These are phyloP conservation scores for Porites evermanni DNA, from an alignment of 92 coral and sea anemone species.

Conservation along the genomic window DNA sequence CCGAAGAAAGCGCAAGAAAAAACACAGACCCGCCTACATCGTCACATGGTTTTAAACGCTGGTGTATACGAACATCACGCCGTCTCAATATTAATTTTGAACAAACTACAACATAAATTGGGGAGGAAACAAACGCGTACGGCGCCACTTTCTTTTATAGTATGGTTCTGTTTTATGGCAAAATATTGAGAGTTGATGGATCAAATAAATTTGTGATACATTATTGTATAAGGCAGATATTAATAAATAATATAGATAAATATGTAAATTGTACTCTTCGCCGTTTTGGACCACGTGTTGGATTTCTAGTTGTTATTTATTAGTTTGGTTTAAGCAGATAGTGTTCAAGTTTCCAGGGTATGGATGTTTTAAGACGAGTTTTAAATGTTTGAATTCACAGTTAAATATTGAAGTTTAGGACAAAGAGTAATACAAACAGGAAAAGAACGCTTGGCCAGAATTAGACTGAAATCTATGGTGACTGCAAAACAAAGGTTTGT, in stretches of 20 bases:
- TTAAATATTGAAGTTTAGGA: background rate
- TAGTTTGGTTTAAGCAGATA: background rate
- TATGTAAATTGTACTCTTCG: background rate
- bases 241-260: conserved; percentile 5
- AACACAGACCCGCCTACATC: too few relatives aligned
- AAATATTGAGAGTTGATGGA: background rate
- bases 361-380: background rate
- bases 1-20: too few relatives aligned
- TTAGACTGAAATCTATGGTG: background rate
- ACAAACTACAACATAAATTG: too few relatives aligned
- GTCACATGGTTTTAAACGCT: too few relatives aligned
- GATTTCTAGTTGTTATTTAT: background rate
- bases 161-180: background rate
- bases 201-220: background rate
- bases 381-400: background rate
- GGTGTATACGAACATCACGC: too few relatives aligned
- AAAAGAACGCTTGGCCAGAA: background rate
- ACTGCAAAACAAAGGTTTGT: conserved; percentile 3
- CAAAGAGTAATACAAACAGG: background rate
- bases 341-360: background rate
- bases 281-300: background rate
- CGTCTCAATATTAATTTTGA: too few relatives aligned
- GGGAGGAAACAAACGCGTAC: background rate
- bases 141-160: background rate
- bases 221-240: background rate